Conservation (phyloP, 2,113 vertebrate genomes). For the Larimichthys polyactis region DNA sequence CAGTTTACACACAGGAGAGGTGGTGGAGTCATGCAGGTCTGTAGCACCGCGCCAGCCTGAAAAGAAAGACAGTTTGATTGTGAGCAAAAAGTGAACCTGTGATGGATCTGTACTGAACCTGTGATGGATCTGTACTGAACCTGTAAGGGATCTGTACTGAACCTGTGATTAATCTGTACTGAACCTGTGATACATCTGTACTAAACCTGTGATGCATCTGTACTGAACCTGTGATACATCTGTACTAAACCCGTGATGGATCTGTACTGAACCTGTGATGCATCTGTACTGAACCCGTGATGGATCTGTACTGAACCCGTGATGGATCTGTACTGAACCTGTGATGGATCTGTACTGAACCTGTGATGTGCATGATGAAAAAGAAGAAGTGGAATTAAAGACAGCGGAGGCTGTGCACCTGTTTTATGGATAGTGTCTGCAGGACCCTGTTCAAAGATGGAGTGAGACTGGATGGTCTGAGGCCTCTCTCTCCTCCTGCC, state of each 20-base stretch:
- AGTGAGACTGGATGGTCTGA: slow-evolving; percentile 84
- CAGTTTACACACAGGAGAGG: slow-evolving; percentile 62
- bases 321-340: too few species aligned
- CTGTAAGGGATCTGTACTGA: too few species aligned
- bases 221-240: too few species aligned
- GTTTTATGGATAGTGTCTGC: slow-evolving; percentile 77
- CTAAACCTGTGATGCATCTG: too few species aligned
- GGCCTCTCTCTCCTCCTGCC: slow-evolving; percentile 78
- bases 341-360: too few species aligned
- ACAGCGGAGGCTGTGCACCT: slow-evolving; percentile 52
- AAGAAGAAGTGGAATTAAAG: background rate
- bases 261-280: too few species aligned
- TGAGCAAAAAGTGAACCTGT: background rate
- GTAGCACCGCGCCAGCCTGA: slow-evolving; percentile 68
- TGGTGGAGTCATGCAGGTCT: slow-evolving; percentile 50
- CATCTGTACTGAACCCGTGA: too few species aligned
- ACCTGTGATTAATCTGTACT: too few species aligned
- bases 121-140: too few species aligned
- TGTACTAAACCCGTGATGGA: too few species aligned
- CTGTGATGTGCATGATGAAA: background rate
- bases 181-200: too few species aligned
- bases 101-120: background rate
- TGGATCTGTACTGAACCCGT: too few species aligned
- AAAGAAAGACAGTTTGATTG: background rate
- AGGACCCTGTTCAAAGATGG: slow-evolving; percentile 86